Conservation (phyloP, 64 coral and sea anemone genomes). For the Montipora capricornis region DNA sequence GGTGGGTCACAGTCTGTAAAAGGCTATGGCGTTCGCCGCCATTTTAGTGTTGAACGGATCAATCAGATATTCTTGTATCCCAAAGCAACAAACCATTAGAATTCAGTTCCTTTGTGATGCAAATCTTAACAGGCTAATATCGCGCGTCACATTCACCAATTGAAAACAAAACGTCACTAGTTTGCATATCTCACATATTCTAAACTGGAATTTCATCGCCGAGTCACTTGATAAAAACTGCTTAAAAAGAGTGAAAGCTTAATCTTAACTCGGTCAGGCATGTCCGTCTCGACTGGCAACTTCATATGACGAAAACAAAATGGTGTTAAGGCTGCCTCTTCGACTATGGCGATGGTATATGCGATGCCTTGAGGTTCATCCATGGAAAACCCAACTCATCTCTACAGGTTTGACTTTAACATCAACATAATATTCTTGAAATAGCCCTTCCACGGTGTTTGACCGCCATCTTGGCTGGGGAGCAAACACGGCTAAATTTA, state of each 20-base stretch:
- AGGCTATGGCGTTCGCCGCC: too few relatives aligned
- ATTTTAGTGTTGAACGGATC: too few relatives aligned
- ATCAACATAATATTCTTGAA: background rate
- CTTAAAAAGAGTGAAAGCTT: too few relatives aligned
- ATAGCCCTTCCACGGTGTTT: too few relatives aligned
- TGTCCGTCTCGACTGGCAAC: background rate
- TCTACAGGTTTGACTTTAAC: conserved; percentile 51
- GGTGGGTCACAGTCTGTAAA: too few relatives aligned
- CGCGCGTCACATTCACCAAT: background rate
- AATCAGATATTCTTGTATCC: too few relatives aligned
- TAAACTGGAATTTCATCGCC: too few relatives aligned
- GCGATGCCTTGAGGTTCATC: conserved; percentile 55
- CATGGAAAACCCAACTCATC: conserved; percentile 83
- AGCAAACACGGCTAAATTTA: too few relatives aligned
- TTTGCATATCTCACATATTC: background rate
- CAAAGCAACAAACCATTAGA: background rate
- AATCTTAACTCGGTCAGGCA: background rate
- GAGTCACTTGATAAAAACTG: too few relatives aligned
- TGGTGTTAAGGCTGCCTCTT: conserved; percentile 1
- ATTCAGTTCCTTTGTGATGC: background rate
- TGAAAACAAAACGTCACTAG: background rate
- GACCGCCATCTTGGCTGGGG: too few relatives aligned
- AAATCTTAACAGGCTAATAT: background rate
- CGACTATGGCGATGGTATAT: conserved; percentile 71
- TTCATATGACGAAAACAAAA: background rate